Evolutionary conservation across 92 coral and sea anemone genomes (phyloP).

Genomic region (Palythoa caribaeorum): DNA sequence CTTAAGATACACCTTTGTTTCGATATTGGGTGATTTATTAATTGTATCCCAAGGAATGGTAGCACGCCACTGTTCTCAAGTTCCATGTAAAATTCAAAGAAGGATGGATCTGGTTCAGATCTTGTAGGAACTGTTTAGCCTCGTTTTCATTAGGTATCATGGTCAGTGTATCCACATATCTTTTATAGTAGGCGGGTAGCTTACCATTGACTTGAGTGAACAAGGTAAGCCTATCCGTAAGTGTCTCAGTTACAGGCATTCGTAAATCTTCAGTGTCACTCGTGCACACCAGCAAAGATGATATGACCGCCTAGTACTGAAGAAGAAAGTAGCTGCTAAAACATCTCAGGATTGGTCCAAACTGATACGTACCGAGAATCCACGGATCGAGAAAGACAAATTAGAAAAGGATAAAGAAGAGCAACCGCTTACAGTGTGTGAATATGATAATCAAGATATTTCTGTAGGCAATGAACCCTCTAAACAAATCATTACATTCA

Average conservation of each 20-base stretch:
- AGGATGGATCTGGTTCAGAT: too few relatives aligned
- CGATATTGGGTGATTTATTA: too few relatives aligned
- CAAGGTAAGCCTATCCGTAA: too few relatives aligned
- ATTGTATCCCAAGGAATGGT: too few relatives aligned
- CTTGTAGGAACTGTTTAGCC: too few relatives aligned
- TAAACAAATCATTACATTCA: slow-evolving; percentile 15
- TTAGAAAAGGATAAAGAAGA: slow-evolving; percentile 17
- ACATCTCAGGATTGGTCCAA: background rate
- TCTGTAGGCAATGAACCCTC: slow-evolving; percentile 4
- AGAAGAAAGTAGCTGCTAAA: slow-evolving; percentile 36
- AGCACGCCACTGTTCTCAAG: too few relatives aligned
- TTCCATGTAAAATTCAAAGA: too few relatives aligned
- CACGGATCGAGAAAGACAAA: background rate
- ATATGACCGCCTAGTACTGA: slow-evolving; percentile 28
- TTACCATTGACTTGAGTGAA: too few relatives aligned
- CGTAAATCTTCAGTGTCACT: slow-evolving; percentile 40
- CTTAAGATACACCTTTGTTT: too few relatives aligned
- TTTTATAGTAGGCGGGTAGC: too few relatives aligned
- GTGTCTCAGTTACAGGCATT: background rate
- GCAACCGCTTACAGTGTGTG: background rate
- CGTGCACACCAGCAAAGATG: slow-evolving; percentile 39
- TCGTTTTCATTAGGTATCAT: too few relatives aligned
- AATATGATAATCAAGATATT: background rate
- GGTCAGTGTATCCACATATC: too few relatives aligned
- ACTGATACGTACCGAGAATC: slow-evolving; percentile 20